Base-by-base conservation (phyloP, 2,113 vertebrate species). In the Hassar affinis region DNA sequence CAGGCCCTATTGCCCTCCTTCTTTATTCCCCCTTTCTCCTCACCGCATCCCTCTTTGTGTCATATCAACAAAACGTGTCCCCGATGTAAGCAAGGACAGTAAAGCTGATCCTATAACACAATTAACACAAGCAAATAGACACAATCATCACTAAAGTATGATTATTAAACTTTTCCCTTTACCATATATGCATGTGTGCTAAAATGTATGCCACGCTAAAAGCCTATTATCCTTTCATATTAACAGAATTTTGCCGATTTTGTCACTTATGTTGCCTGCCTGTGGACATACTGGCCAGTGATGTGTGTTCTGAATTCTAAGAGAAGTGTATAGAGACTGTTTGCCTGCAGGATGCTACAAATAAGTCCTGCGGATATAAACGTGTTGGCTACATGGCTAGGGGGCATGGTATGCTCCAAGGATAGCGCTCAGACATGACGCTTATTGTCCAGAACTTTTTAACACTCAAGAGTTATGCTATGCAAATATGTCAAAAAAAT, bases 121-220 rank as follows among this genome's bases (percentile, higher is more conserved):
- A 61, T 27, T 15, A 66, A 54, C 30, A 56, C 59, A 35, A 54
- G 22, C 18, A 76, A 54, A 47, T 62, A 52, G 22, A 27, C 30
- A 35, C 45, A 81, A 14, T 47, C 68, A 91, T 91, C 91, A 92
- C 90, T 90, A 89, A 85, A 88, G 89, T 90, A 87, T 85, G 90
- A 90, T 92, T 93, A 93, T 92, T 93, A 94, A 93, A 93, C 93
- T 92, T 93, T 91, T 91, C 93, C 93, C 89, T 88, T 3, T 42
- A 42, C 86, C 87, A 91, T 90, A 90, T 89, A 91, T 93, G 88
- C 88, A 89, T 86, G 88, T 87, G 86, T 91, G 89, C 92, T 92
- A 91, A 92, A 92, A 91, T 90, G 92, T 91, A 85, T 90, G 90
- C 90, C 90, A 93, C 92, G 93, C 92, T 93, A 93, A 92, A 86